Evolutionary conservation across 2,797 vertebrate species (phyloP).

Genomic region (Sarcophilus harrisii): DNA sequence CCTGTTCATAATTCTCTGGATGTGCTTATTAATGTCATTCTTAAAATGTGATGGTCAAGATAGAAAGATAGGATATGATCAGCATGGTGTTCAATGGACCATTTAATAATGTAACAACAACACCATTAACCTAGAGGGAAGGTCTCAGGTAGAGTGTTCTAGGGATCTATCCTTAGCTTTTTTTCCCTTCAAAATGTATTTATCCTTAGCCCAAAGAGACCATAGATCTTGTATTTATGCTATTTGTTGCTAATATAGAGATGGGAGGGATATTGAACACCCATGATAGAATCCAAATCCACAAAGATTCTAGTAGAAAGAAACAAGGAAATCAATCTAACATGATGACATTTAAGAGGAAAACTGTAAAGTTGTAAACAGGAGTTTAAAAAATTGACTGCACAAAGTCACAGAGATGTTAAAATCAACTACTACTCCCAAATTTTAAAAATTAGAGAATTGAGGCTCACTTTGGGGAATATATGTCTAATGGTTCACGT

Average conservation of each 20-base stretch:
- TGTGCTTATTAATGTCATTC: not conserved
- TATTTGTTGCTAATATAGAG: not conserved
- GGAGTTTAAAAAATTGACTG: not conserved
- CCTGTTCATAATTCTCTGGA: not conserved
- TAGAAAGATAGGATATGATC: not conserved
- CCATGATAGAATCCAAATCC: not conserved
- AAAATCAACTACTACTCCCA: not conserved
- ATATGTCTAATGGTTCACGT: not conserved
- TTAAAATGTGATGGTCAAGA: not conserved
- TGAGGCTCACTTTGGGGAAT: not conserved
- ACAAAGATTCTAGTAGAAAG: not conserved
- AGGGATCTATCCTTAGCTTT: not conserved
- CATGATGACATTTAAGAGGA: not conserved
- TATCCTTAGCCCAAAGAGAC: not conserved
- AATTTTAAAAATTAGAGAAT: not conserved
- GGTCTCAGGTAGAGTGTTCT: not conserved
- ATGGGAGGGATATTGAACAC: not conserved
- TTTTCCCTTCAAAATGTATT: not conserved
- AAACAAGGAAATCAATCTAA: not conserved
- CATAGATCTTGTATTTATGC: not conserved
- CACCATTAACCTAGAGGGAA: not conserved
- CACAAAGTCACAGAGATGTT: not conserved
- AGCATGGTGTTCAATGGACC: not conserved
- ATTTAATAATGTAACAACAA: not conserved
- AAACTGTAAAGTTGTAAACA: not conserved